Base-by-base conservation (phyloP, 2,888 invertebrate genomes). In the Philhelius pedissequus region DNA sequence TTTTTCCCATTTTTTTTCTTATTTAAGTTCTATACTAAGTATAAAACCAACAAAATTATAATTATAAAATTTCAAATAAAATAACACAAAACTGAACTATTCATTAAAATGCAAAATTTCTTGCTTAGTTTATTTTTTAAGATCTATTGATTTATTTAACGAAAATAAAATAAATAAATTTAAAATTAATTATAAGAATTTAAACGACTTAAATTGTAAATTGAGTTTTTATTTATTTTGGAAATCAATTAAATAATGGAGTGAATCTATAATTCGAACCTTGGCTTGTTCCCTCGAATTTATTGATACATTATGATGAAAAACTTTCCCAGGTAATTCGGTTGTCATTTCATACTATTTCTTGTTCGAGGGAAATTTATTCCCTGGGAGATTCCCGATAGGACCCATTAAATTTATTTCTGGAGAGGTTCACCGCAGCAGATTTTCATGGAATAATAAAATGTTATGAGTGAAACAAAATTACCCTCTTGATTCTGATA, bases 11-110 rank as follows among this genome's bases (percentile, higher is more conserved):
- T 22, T 64, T 64, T 74, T 48, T 68, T 66, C 18, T 68, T 58
- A 60, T 64, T 45, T 80, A 74, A 74, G 43, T 70, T 83, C 70
- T 78, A 48, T 66, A 48, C 56, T 74, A 82, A 73, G 82, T 68
- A 69, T 73, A 73, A 54, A 45, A 43, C 30, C 43, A 60, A 60
- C 45, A 64, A 45, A 73, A 27, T 45, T 25, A 75, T 27, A 70
- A 30, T 70, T 30, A 76, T 30, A 27, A 48, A 64, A 32, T 20
- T 32, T 64, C 5, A 74, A 32, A 78, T 43, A 74, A 78, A 58
- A 74, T 50, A 66, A 54, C 43, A 66, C 25, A 60, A 76, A 43
- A 35, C 3, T 58, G 9, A 58, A 60, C 50, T 48, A 66, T 60
- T 48, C 43, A 52, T 50, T 58, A 68, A 60, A 48, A 38, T 35